A percentile compares a stretch with the other conserved stretches of the same genome.
Evolutionary conservation across 2,113 vertebrate genomes (phyloP).

Genomic region (Brienomyrus brachyistius): DNA sequence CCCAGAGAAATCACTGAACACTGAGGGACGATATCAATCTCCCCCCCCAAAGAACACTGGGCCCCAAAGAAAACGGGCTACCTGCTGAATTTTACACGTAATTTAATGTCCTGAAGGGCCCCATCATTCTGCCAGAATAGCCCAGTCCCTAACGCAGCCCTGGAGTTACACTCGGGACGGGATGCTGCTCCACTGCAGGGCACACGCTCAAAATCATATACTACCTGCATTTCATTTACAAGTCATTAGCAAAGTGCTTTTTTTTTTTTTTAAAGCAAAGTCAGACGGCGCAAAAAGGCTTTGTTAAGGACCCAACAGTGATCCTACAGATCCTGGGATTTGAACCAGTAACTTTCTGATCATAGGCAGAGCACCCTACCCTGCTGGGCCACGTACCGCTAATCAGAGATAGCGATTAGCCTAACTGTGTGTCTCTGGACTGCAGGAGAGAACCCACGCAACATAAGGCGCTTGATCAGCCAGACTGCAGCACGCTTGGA

Average conservation of each 20-base stretch:
- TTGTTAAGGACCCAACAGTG: not conserved
- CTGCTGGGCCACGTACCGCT: not conserved
- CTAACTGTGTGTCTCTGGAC: not conserved
- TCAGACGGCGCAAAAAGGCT: not conserved
- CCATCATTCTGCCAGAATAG: not conserved
- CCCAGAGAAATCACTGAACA: slow-evolving; percentile 7
- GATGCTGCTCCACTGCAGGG: not conserved
- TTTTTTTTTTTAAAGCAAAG: not conserved
- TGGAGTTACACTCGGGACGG: not conserved
- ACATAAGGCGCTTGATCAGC: not conserved
- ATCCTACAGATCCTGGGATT: not conserved
- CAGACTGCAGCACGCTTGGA: not conserved
- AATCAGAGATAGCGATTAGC: not conserved
- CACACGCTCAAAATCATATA: not conserved
- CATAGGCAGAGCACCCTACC: not conserved
- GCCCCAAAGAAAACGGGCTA: not conserved
- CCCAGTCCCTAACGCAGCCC: not conserved
- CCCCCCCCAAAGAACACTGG: not conserved
- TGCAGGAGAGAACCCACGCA: not conserved
- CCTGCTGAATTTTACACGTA: not conserved
- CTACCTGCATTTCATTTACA: not conserved
- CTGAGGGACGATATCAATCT: slow-evolving; percentile 7
- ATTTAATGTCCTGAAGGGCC: not conserved
- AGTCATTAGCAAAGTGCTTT: not conserved
- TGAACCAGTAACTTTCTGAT: not conserved